Evolutionary conservation across 1,140 invertebrate species (phyloP).

Genomic region (Sarcophaga bullata): DNA sequence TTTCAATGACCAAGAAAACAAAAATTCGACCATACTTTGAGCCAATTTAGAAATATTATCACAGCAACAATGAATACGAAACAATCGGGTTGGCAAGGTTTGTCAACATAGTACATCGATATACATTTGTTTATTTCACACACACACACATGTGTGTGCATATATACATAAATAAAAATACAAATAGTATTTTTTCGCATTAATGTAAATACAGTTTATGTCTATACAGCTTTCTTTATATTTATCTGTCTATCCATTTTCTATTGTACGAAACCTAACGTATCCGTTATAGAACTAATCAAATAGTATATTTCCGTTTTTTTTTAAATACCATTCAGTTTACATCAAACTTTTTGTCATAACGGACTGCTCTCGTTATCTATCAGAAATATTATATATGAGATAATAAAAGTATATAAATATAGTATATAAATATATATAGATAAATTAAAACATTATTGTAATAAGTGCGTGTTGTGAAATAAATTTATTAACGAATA

Average conservation of each 20-base stretch:
- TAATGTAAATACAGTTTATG: no score
- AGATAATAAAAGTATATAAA: neutral
- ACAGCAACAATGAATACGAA: neutral
- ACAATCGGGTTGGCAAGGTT: slow-evolving; percentile 17
- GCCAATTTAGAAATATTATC: slow-evolving; percentile 1
- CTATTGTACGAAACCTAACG: neutral
- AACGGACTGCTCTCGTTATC: slow-evolving; percentile 23
- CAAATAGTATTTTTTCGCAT: no score
- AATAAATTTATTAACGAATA: no score
- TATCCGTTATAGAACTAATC: neutral
- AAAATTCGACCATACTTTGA: neutral
- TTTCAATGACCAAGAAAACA: slow-evolving; percentile 5
- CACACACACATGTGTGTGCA: neutral
- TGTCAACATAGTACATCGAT: neutral
- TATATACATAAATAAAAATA: neutral
- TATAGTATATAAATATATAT: neutral
- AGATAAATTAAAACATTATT: neutral
- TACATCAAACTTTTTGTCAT: slow-evolving; percentile 19
- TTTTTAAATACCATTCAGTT: neutral
- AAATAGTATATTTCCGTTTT: slow-evolving; percentile 10
- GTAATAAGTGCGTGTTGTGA: neutral
- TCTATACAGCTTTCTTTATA: neutral
- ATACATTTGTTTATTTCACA: no score
- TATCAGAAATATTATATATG: neutral
- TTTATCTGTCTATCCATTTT: neutral